phyloP scores from a whole-genome alignment of 2,797 vertebrate genomes.

The Tenualosa thibaudeaui region DNA sequence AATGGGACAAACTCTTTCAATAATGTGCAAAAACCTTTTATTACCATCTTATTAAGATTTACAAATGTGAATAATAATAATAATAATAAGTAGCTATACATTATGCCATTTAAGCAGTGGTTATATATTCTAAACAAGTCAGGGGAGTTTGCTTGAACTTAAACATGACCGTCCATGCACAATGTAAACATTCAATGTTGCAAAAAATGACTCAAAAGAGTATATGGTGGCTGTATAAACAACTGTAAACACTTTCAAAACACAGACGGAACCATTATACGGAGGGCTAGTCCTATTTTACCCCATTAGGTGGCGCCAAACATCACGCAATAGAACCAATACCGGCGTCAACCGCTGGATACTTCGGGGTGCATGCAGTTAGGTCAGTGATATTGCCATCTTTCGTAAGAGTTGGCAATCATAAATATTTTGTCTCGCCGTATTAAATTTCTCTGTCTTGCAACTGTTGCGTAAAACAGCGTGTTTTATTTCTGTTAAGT shows the following conservation, averaged over 20 bases:
- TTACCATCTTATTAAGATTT: too few species aligned
- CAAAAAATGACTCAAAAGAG: too few species aligned
- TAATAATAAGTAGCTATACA: too few species aligned
- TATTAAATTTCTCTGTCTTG: not conserved
- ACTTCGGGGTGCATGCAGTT: not conserved
- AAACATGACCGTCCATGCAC: too few species aligned
- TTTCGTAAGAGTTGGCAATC: constrained; percentile 7
- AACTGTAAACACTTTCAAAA: too few species aligned
- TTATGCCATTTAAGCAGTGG: too few species aligned
- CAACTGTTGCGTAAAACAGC: not conserved
- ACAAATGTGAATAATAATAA: too few species aligned
- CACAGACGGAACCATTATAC: not conserved
- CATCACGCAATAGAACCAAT: not conserved
- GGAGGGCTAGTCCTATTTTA: not conserved
- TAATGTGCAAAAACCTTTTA: too few species aligned
- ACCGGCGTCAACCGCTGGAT: not conserved
- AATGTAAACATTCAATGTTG: too few species aligned
- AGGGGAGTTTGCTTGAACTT: too few species aligned
- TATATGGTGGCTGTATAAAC: too few species aligned
- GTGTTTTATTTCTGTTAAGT: not conserved
- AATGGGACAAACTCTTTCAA: not conserved
- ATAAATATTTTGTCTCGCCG: not conserved
- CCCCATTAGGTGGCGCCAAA: constrained; percentile 42
- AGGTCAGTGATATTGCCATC: not conserved
- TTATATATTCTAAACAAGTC: too few species aligned